phyloP scores from a whole-genome alignment of 2,113 vertebrate species.

The Promerops cafer region DNA sequence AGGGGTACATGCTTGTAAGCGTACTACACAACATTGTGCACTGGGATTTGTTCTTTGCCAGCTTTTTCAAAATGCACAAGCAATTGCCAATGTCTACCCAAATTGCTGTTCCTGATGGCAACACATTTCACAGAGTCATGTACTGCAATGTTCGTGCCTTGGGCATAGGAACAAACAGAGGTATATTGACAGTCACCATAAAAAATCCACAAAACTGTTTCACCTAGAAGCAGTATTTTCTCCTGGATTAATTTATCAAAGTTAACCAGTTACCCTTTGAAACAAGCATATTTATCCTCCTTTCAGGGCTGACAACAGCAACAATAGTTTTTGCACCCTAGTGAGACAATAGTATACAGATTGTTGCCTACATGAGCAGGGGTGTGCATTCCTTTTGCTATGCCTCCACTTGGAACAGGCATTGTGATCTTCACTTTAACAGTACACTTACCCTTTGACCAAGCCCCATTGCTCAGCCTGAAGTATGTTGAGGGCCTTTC shows the following conservation, averaged over 20 bases:
- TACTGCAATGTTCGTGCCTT: neutral
- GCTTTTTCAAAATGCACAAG: conserved; percentile 45
- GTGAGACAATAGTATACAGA: conserved; percentile 7
- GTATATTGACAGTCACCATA: conserved; percentile 49
- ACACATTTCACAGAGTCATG: neutral
- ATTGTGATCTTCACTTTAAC: conserved; percentile 22
- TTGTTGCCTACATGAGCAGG: neutral
- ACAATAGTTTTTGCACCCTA: conserved; percentile 54
- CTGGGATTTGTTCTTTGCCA: conserved; percentile 30
- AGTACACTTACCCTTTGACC: conserved; percentile 3
- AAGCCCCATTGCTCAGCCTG: neutral
- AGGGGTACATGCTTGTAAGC: conserved; percentile 33
- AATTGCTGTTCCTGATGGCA: conserved; percentile 18
- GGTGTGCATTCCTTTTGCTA: conserved; percentile 30
- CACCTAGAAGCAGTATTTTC: conserved; percentile 67
- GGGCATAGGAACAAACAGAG: conserved; percentile 44
- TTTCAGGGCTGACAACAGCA: conserved; percentile 57
- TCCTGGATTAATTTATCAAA: conserved; percentile 71
- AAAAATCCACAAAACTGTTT: conserved; percentile 59
- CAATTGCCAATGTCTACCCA: conserved; percentile 16
- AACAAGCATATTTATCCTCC: conserved; percentile 68
- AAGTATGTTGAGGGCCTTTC: conserved; percentile 1
- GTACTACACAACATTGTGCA: neutral
- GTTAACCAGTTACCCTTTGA: conserved; percentile 42
- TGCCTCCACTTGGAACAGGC: conserved; percentile 14